Base-by-base conservation (phyloP, 2,888 invertebrate genomes). In the Isotomurus palustris region DNA sequence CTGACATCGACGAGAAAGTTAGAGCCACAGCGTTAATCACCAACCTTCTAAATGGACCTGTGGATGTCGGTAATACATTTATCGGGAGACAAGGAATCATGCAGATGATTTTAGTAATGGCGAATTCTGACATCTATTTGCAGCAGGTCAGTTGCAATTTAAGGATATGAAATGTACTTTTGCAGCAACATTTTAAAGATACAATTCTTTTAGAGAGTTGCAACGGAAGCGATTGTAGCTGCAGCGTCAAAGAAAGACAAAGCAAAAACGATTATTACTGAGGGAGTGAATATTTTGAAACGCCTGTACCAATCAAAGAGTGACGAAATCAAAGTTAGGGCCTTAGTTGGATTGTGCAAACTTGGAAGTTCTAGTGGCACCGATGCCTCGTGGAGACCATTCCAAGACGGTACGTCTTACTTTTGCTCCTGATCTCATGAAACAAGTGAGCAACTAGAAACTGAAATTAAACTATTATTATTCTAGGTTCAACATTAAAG, bases 231-330 rank as follows among this genome's bases (percentile, higher is more conserved):
- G 71, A 85, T 99, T 45, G 90, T 97, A 60, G 92, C 94, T 4
- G 94, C 96, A 3, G 88, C 96, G 1, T 91, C 93, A 4, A 99
- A 99, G 75, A 94, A 94, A 75, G 96, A 97, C 74, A 93, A 96
- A 77, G 95, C 95, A 2, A 85, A 87, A 71, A 84, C 91, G 1
- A 87, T 97, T 38, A 85, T 94, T 50, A 82, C 82, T 48, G 89
- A 91, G 74, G 99, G 97, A 29, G 85, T 90, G 8, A 87, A 91
- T 61, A 92, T 99, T 62, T 78, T 99, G n/a, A 95, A 96, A 17
- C 86, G 87, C 53, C 79, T 99, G 1, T 99, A 95, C 76, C 84
- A 87, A 69, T 90, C 91, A 1, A 85, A 87, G 71, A 86, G 95
- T 75, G 95, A 96, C 75, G 84, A 85, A 36, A 90, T 99, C 51